Evolutionary conservation across 2,888 invertebrate genomes (phyloP).

Genomic region (Tipula vernalis): DNA sequence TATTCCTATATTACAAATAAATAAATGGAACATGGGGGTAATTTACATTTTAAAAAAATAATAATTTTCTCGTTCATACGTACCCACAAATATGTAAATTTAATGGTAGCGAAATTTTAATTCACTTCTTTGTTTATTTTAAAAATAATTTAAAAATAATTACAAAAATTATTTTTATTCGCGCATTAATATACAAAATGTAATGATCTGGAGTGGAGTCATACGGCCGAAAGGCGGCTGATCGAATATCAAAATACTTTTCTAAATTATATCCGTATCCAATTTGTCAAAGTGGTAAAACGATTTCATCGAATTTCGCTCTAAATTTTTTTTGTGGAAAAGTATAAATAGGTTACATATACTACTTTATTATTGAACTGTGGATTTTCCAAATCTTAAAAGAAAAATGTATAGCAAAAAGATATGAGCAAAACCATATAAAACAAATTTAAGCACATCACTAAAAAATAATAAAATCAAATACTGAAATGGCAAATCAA

Average conservation of each 20-base stretch:
- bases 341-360: neutral
- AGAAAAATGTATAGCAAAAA: neutral
- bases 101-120: neutral
- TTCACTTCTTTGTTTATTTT: neutral
- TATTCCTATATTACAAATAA: neutral
- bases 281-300: too few relatives aligned
- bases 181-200: neutral
- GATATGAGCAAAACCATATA: neutral
- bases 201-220: neutral
- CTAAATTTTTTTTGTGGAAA: neutral
- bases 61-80: neutral
- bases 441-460: neutral
- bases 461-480: neutral
- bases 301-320: too few relatives aligned
- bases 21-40: neutral
- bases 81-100: neutral
- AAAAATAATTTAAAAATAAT: neutral
- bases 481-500: neutral
- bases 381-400: neutral
- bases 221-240: neutral
- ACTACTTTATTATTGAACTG: neutral
- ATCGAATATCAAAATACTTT: neutral
- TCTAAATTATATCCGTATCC: too few relatives aligned
- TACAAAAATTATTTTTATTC: neutral
- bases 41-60: neutral